Evolutionary conservation across 2,888 invertebrate genomes (phyloP).

Genomic region (Itoplectis maculator): DNA sequence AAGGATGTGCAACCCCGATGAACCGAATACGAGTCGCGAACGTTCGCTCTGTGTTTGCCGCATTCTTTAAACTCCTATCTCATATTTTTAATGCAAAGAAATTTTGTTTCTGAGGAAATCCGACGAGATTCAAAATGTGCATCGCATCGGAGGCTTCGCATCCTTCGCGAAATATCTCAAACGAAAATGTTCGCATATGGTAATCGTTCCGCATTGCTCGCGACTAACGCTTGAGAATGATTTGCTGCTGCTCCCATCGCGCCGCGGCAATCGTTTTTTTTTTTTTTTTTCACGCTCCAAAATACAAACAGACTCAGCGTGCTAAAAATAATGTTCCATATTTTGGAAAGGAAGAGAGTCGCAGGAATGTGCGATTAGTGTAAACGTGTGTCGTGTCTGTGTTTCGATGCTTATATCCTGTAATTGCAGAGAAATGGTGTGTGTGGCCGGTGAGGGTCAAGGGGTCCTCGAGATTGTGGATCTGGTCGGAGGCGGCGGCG

Average conservation of each 20-base stretch:
- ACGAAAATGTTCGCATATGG: not conserved
- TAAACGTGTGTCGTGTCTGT: not conserved
- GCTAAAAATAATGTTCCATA: no score
- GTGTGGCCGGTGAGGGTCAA: conserved; percentile 82
- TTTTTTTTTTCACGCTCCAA: no score
- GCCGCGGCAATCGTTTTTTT: not conserved
- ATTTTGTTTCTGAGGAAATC: no score
- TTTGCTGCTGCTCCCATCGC: not conserved
- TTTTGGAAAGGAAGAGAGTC: not conserved
- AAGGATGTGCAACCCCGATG: conserved; percentile 8
- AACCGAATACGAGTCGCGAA: not conserved
- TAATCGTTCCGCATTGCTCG: conserved; percentile 2
- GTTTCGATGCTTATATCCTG: conserved; percentile 46
- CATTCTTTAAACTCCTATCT: no score
- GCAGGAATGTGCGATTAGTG: not conserved
- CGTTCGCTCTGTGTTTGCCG: not conserved
- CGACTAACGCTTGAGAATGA: conserved; percentile 31
- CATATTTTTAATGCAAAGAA: no score
- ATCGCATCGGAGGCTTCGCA: not conserved
- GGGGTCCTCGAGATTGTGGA: conserved; percentile 66
- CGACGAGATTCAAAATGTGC: no score
- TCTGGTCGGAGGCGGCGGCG: conserved; percentile 38
- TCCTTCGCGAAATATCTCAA: not conserved
- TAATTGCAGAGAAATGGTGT: conserved; percentile 84
- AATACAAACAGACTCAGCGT: no score